Evolutionary conservation across 2,113 vertebrate species (phyloP).

Genomic region (Dolichotis patagonum): DNA sequence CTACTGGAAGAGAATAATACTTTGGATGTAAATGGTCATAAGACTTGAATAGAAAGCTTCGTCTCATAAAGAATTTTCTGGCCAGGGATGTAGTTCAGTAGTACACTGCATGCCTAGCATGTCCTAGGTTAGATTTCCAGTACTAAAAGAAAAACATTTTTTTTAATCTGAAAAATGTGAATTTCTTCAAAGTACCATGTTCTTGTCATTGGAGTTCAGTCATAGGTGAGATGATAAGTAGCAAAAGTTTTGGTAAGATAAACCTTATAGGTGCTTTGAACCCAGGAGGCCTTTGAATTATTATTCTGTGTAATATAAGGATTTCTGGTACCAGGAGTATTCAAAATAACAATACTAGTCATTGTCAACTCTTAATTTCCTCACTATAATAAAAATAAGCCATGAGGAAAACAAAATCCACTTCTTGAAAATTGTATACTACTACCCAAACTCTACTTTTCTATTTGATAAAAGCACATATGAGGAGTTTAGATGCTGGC

Average conservation of each 20-base stretch:
- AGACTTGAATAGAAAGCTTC: neutral
- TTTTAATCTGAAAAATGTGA: neutral
- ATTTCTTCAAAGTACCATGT: neutral
- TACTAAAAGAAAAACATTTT: neutral
- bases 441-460: neutral
- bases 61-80: neutral
- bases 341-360: neutral
- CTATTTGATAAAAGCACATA: neutral
- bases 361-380: neutral
- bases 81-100: neutral
- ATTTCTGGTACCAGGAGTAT: neutral
- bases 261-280: neutral
- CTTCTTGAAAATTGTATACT: neutral
- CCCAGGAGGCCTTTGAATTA: neutral
- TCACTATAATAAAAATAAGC: neutral
- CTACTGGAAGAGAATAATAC: neutral
- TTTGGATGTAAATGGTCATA: neutral
- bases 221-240: neutral
- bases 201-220: neutral
- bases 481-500: neutral
- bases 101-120: neutral
- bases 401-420: neutral
- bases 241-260: neutral
- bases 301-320: neutral
- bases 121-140: neutral